A percentile compares a stretch with the other conserved stretches of the same genome.
These are phyloP conservation scores for Gandaritis pyraliata DNA, from an alignment of 2,888 invertebrate species.

Conservation along the genomic window DNA sequence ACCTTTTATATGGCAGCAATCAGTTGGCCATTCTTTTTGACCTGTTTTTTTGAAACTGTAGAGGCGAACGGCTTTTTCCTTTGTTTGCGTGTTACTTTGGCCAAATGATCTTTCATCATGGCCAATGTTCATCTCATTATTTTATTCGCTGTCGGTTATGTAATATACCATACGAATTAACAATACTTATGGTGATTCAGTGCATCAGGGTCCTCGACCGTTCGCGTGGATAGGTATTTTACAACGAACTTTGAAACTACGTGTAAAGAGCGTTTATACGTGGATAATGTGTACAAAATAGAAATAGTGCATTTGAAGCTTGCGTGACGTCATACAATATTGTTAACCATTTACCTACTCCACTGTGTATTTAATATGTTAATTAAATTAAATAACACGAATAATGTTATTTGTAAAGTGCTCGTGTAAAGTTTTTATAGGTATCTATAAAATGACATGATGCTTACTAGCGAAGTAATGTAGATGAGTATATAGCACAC, in stretches of 20 bases:
- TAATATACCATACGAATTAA: too few species aligned
- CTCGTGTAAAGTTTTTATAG: background rate
- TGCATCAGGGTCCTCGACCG: too few species aligned
- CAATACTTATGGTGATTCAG: too few species aligned
- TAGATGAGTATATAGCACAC: background rate
- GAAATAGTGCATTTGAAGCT: conserved; percentile 1
- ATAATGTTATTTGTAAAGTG: conserved; percentile 5
- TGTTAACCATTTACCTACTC: background rate
- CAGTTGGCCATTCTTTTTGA: conserved; percentile 54
- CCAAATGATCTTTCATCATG: background rate
- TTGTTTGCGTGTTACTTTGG: background rate
- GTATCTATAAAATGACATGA: background rate
- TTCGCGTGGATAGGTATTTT: too few species aligned
- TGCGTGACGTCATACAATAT: conserved; percentile 17
- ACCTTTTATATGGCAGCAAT: conserved; percentile 52
- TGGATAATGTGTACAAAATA: too few species aligned
- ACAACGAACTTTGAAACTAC: too few species aligned
- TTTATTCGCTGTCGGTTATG: too few species aligned
- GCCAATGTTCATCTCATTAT: too few species aligned
- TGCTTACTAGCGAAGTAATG: background rate
- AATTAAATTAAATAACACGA: background rate
- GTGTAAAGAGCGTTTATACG: too few species aligned
- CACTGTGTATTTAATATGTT: conserved; percentile 4
- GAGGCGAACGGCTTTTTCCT: background rate
- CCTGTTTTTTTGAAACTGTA: conserved; percentile 30